Percentiles rank a stretch among this genome's conserved stretches.
Evolutionary conservation across 2,797 vertebrate genomes (phyloP).

Genomic region (Pantherophis vulpinus): DNA sequence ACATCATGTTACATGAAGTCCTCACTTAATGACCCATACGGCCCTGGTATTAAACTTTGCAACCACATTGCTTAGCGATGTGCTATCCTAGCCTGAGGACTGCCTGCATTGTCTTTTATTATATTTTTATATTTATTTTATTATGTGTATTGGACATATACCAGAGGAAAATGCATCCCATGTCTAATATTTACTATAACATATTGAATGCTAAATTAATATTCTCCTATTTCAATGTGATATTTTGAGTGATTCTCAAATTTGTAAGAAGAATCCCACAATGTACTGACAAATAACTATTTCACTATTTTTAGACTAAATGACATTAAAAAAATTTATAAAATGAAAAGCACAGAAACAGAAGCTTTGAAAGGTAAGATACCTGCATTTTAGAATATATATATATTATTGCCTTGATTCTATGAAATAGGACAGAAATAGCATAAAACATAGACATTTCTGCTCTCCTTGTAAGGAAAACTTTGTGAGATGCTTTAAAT

Average conservation of each 20-base stretch:
- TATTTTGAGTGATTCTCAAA: background rate
- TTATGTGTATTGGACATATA: background rate
- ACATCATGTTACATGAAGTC: background rate
- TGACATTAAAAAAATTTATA: constrained; percentile 85
- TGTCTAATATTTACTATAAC: background rate
- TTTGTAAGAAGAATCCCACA: background rate
- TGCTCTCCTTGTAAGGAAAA: background rate
- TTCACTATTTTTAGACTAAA: constrained; percentile 74
- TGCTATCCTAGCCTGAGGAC: background rate
- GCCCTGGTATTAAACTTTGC: background rate
- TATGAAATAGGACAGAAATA: background rate
- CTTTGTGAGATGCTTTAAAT: background rate
- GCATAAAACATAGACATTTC: background rate
- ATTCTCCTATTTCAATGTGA: background rate
- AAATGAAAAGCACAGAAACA: constrained; percentile 75
- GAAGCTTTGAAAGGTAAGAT: constrained; percentile 86
- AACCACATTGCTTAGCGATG: background rate
- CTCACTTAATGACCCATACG: background rate
- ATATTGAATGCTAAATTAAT: background rate
- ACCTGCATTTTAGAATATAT: background rate
- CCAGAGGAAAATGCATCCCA: background rate
- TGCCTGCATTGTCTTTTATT: background rate
- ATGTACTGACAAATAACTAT: background rate
- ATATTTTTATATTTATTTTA: background rate
- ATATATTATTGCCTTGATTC: background rate